These are phyloP conservation scores for Cephalotes varians DNA, from an alignment of 2,888 invertebrate genomes.

Conservation along the genomic window DNA sequence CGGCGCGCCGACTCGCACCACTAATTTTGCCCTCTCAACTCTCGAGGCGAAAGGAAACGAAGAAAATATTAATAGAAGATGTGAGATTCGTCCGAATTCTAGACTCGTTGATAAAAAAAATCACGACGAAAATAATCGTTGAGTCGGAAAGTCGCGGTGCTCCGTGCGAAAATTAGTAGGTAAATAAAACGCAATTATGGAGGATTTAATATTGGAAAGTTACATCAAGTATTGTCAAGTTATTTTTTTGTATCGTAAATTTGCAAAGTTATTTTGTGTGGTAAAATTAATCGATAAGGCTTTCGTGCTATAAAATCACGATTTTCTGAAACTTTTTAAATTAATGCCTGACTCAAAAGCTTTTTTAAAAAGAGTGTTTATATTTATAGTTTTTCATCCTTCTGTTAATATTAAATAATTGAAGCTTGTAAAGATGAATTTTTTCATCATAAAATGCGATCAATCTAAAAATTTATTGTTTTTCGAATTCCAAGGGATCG, in stretches of 20 bases:
- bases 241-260: neutral
- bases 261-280: neutral
- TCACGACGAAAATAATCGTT: neutral
- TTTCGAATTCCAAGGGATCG: neutral
- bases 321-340: neutral
- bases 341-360: neutral
- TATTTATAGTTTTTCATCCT: neutral
- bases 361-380: neutral
- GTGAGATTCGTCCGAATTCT: neutral
- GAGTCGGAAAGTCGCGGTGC: neutral
- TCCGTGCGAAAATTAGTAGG: neutral
- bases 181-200: neutral
- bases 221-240: neutral
- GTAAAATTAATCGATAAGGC: neutral
- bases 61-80: neutral
- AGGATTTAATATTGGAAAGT: neutral
- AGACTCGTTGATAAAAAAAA: neutral
- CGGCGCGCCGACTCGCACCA: slow-evolving; percentile 29
- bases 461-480: neutral
- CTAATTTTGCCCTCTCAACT: neutral
- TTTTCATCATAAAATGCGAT: neutral
- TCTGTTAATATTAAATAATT: neutral
- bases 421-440: neutral
- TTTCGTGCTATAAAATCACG: neutral
- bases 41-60: neutral